Base-by-base conservation (phyloP, 2,797 vertebrate genomes). In the Xenopus petersii region DNA sequence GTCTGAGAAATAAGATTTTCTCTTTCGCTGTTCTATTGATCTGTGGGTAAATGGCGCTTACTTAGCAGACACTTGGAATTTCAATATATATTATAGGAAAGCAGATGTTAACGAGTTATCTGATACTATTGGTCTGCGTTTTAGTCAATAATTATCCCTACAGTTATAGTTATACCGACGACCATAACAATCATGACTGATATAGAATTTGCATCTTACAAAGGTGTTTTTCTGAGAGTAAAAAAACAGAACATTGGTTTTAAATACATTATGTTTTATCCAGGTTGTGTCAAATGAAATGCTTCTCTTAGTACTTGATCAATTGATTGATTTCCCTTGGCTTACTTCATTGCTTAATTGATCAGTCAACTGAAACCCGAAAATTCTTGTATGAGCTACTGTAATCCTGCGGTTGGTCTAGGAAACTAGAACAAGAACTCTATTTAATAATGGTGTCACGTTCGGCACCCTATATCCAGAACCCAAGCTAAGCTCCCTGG, bases 251-350 rank as follows among this genome's bases (percentile, higher is more conserved):
- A 70, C 63, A 78, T 78, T 70, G 60, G 65, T 78, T 78, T 73
- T 69, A 73, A 73, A 73, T 73, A 73, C 71, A 77, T 77, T 77
- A 77, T 73, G 60, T 64, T 73, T 78, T 64, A 69, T 78, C 59
- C 49, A 64, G 42, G 67, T 68, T 77, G 59, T 78, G 75, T 73
- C 70, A 73, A 78, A 73, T 78, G 56, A 78, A 78, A 73, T 59
- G 75, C 54, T 48, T 55, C 65, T 60, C 75, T 73, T 71, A 70
- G 73, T 78, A 78, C 75, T 68, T 73, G 65, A 55, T 69, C 67
- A 69, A 59, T 69, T 69, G 54, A 69, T 69, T 78, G 71, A 73
- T 78, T 69, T 64, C 51, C 10, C 48, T 51, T 13, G 36, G 60
- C 60, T 64, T 63, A 73, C 64, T 77, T 71, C 62, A 70, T 66